Evolutionary conservation across 2,113 vertebrate species (phyloP).

Genomic region (Ceyx cyanopectus): DNA sequence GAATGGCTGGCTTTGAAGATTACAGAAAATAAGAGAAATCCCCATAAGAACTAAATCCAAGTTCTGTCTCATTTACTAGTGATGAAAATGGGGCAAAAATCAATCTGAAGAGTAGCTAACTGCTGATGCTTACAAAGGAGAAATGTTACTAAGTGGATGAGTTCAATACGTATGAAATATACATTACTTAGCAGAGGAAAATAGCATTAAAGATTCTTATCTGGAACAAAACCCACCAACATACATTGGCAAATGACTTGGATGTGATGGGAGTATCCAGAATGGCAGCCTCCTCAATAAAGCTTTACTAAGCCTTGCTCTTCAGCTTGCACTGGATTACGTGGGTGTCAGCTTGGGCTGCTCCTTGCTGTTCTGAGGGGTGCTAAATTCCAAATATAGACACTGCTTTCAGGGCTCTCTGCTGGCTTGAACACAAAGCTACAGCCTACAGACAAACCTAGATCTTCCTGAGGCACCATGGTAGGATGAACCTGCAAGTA

Average conservation of each 20-base stretch:
- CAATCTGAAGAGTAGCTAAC: neutral
- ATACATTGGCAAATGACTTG: neutral
- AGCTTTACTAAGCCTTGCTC: slow-evolving; percentile 17
- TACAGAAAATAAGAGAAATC: neutral
- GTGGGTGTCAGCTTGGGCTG: slow-evolving; percentile 41
- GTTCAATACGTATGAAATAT: neutral
- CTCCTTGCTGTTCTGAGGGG: neutral
- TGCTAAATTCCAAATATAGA: neutral
- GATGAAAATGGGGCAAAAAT: neutral
- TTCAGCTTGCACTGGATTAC: neutral
- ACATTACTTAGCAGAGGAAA: neutral
- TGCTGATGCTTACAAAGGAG: neutral
- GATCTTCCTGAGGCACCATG: neutral
- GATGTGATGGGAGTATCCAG: slow-evolving; percentile 16
- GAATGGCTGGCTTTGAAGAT: neutral
- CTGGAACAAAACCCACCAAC: neutral
- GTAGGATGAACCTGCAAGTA: neutral
- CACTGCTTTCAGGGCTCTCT: neutral
- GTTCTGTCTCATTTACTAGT: neutral
- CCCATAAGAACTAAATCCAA: neutral
- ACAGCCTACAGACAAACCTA: neutral
- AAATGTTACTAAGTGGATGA: neutral
- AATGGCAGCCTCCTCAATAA: slow-evolving; percentile 35
- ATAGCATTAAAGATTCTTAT: neutral
- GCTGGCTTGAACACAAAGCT: neutral